Conservation (phyloP, 1,140 invertebrate genomes). For the Drosophila paulistorum region DNA sequence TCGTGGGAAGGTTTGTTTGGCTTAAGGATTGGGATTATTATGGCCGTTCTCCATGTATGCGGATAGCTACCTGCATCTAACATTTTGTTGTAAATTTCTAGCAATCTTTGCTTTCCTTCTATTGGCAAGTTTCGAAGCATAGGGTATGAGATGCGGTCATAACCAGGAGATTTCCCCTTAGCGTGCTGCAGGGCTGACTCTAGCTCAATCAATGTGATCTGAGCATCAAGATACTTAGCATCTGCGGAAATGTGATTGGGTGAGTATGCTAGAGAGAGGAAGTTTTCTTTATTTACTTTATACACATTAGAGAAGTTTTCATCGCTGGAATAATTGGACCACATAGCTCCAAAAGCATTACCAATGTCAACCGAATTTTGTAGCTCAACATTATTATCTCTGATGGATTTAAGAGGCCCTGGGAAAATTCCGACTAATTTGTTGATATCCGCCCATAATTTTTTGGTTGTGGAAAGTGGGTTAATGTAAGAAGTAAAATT, state of each 20-base stretch:
- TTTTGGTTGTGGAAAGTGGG: too few species aligned
- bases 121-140: slow-evolving; percentile 4
- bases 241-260: too few species aligned
- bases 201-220: not conserved
- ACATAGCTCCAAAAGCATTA: slow-evolving; percentile 6
- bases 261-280: too few species aligned
- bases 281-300: not conserved
- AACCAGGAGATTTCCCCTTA: slow-evolving; percentile 3
- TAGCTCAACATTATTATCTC: slow-evolving; percentile 13
- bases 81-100: slow-evolving; percentile 7
- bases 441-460: not conserved
- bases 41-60: slow-evolving; percentile 25
- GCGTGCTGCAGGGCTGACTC: slow-evolving; percentile 2
- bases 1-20: slow-evolving; percentile 7
- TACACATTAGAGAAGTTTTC: not conserved
- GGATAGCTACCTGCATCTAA: slow-evolving; percentile 2
- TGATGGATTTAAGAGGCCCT: slow-evolving; percentile 1
- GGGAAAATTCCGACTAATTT: slow-evolving; percentile 3
- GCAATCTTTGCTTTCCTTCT: slow-evolving; percentile 9
- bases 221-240: slow-evolving; percentile 7
- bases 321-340: not conserved
- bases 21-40: slow-evolving; percentile 29
- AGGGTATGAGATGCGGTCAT: slow-evolving; percentile 1
- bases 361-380: slow-evolving; percentile 13
- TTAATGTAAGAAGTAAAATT: too few species aligned